Conservation (phyloP, 1,140 invertebrate species). For the Anadara kagoshimensis region DNA sequence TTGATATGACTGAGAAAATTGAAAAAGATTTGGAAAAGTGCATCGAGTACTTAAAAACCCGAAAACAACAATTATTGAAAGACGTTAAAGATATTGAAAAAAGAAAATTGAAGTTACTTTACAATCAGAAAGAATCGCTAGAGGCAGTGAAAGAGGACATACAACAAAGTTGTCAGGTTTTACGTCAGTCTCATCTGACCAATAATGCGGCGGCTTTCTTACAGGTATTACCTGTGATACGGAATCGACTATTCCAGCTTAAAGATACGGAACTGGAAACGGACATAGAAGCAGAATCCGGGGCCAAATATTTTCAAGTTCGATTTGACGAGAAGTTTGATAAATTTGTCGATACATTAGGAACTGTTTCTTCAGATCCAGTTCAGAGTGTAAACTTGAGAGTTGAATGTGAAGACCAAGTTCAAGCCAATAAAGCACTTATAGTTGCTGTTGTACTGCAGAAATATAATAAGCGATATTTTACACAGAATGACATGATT, state of each 20-base stretch:
- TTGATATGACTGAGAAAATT: slow-evolving; percentile 29
- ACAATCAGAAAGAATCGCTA: slow-evolving; percentile 26
- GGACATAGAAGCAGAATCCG: no score
- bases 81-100: slow-evolving; percentile 23
- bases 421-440: no score
- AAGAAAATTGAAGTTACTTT: slow-evolving; percentile 13
- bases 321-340: no score
- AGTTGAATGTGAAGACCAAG: no score
- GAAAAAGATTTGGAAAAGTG: slow-evolving; percentile 29
- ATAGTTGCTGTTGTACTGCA: no score
- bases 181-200: slow-evolving; percentile 28
- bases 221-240: slow-evolving; percentile 35
- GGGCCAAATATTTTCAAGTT: no score
- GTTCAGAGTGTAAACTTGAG: no score
- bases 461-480: no score
- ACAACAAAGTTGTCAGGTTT: slow-evolving; percentile 40
- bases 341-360: no score
- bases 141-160: slow-evolving; percentile 26
- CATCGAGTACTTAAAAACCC: slow-evolving; percentile 22
- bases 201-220: slow-evolving; percentile 46
- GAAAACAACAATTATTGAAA: slow-evolving; percentile 23
- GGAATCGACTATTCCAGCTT: slow-evolving; percentile 25
- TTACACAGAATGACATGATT: no score
- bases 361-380: no score
- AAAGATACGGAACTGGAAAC: slow-evolving; percentile 18